phyloP scores from a whole-genome alignment of 2,888 invertebrate species.

The Allacma fusca region DNA sequence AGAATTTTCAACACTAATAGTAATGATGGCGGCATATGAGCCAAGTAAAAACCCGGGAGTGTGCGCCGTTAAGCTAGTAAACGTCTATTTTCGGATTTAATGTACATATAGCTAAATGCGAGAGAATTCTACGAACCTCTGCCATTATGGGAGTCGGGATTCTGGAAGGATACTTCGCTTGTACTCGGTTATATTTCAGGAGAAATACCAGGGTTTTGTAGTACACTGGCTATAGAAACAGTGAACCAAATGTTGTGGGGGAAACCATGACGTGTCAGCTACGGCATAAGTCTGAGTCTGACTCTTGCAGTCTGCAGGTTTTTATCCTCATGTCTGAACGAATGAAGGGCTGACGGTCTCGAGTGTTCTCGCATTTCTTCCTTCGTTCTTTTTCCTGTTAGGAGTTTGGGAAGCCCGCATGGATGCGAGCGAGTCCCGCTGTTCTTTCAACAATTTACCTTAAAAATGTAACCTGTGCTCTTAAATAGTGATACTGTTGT shows the following conservation, averaged over 20 bases:
- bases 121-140: too few relatives aligned
- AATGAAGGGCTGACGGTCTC: conserved; percentile 34
- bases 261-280: conserved; percentile 6
- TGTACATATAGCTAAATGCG: too few relatives aligned
- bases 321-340: neutral
- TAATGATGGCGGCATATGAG: too few relatives aligned
- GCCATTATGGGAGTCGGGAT: neutral
- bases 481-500: conserved; percentile 44
- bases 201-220: neutral
- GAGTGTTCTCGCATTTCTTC: conserved; percentile 46
- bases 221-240: neutral
- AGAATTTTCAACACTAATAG: too few relatives aligned
- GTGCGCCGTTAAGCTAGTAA: too few relatives aligned
- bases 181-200: neutral
- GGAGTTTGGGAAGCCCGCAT: conserved; percentile 51
- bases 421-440: conserved; percentile 45
- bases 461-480: conserved; percentile 49
- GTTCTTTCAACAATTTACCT: conserved; percentile 42
- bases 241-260: neutral
- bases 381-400: conserved; percentile 56
- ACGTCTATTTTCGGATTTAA: too few relatives aligned
- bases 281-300: conserved; percentile 20
- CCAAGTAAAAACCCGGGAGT: too few relatives aligned
- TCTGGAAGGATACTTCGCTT: neutral
- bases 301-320: conserved; percentile 7